Base-by-base conservation (phyloP, 1,140 invertebrate genomes). In the Drosophila pandora region DNA sequence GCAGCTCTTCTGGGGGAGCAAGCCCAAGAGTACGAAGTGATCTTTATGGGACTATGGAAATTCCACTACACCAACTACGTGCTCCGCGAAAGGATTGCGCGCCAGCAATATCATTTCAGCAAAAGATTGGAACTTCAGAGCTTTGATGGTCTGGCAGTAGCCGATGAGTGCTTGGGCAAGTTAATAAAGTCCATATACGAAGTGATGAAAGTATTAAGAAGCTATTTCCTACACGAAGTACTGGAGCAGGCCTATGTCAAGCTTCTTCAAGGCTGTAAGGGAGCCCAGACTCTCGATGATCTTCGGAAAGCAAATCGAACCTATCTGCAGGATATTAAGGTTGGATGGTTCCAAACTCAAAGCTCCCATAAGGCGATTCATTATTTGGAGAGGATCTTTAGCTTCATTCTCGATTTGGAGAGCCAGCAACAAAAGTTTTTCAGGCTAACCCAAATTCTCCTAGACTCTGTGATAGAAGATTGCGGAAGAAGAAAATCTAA, bases 11-110 rank as follows among this genome's bases (percentile, higher is more conserved):
- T 85, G 2, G 73, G 64, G 0, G 8, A 43, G 2, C 21, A 63
- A 4, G 5, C 59, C 2, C 1, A 10, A 3, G 37, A 41, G 1
- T 87, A 87, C 25, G 65, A 59, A 1, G 2, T 2, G 0, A 61
- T 67, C 9, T 85, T 59, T 2, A 5, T 4, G 0, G 28, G 32
- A 2, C 17, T 85, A 3, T 85, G 81, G 82, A 63, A 53, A 21
- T 53, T 85, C 9, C 78, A 87, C 41, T 57, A 63, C 6, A 60
- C 58, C 0, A 10, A 81, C 23, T 87, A 81, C 30, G 60, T 84
- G n/a, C 59, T 84, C 4, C 23, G 17, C 6, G 58, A 87, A 41
- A 57, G 64, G 2, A 39, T 81, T 10, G 4, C 13, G 0, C 48
- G 50, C 0, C 63, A 70, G 8, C 47, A 62, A 1, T 12, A 2